Conservation (phyloP, 2,113 vertebrate species). For the Albula glossodonta region DNA sequence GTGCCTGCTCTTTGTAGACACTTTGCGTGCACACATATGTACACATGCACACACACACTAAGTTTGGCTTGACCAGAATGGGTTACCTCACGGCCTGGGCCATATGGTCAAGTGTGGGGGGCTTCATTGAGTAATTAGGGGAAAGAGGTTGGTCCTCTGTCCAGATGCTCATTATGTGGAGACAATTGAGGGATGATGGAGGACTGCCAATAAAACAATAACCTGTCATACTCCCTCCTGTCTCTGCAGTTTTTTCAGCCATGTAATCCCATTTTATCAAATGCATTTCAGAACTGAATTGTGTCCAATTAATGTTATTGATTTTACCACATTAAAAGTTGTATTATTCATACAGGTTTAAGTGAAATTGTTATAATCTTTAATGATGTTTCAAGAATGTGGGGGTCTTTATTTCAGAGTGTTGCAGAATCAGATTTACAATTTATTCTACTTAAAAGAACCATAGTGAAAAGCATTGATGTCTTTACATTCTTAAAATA, state of each 20-base stretch:
- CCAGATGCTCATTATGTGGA: slow-evolving; percentile 25
- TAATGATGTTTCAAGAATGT: no score
- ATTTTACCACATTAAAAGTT: not conserved
- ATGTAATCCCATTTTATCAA: not conserved
- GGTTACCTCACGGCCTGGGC: slow-evolving; percentile 56
- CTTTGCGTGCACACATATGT: slow-evolving; percentile 27
- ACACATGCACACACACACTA: slow-evolving; percentile 16
- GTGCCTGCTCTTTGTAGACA: slow-evolving; percentile 10
- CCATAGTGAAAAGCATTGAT: no score
- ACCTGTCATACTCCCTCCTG: not conserved
- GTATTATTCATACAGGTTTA: not conserved
- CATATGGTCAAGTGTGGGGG: slow-evolving; percentile 57
- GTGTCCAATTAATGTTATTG: not conserved
- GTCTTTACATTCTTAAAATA: no score
- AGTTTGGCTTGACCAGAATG: slow-evolving; percentile 42
- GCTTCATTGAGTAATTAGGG: slow-evolving; percentile 54
- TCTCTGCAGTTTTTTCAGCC: not conserved
- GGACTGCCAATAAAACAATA: slow-evolving; percentile 33
- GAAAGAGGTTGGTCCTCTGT: slow-evolving; percentile 38
- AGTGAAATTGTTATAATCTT: no score
- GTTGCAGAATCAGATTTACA: no score
- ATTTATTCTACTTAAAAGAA: no score
- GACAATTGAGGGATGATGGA: slow-evolving; percentile 15
- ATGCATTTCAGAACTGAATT: not conserved
- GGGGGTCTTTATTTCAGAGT: no score